Evolutionary conservation across 2,888 invertebrate genomes (phyloP), one percentile per base, ranked within the genome.

Genomic region (Blera fallax): DNA sequence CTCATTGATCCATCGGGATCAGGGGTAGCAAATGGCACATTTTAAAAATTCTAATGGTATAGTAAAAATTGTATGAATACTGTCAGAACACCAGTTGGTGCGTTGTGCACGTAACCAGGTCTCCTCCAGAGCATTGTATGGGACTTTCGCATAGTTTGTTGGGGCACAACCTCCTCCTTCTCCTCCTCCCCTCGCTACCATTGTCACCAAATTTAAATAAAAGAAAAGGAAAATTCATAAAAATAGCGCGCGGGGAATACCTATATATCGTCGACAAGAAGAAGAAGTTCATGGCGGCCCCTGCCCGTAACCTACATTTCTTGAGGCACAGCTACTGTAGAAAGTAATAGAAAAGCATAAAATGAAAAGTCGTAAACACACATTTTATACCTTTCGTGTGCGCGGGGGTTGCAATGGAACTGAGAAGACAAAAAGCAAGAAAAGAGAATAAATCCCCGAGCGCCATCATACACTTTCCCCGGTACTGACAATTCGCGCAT

Each of bases 291-390:
- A 21, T 58, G 8, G n/a, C 11, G 27, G 54, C 45, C 37, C 21
- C 32, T 16, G 37, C 11, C 45, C 21, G 32, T 21, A 65, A 27
- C 40, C 64, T 32, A 65, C 16, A 32, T 70, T 40, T 34, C 56
- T 64, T 11, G 8, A 58, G 48, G 64, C 73, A 45, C 50, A 64
- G 74, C 70, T 79, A 45, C 62, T 67, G 60, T 64, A 48, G 56
- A 80, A 84, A 70, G 84, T 84, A 84, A 84, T 84, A 84, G 80
- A 84, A 84, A 84, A 84, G 37, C 84, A 84, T 84, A 84, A 80
- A 84, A 80, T 80, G 65, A 80, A 84, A 84, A 84, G 84, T 80
- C 84, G 80, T 84, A 84, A 84, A 80, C 84, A 84, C 70, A 80
- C 74, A 84, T 84, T 84, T 76, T 80, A 84, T 84, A 84, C 74